Evolutionary conservation across 2,888 invertebrate genomes (phyloP).

Genomic region (Ephialtes manifestator): DNA sequence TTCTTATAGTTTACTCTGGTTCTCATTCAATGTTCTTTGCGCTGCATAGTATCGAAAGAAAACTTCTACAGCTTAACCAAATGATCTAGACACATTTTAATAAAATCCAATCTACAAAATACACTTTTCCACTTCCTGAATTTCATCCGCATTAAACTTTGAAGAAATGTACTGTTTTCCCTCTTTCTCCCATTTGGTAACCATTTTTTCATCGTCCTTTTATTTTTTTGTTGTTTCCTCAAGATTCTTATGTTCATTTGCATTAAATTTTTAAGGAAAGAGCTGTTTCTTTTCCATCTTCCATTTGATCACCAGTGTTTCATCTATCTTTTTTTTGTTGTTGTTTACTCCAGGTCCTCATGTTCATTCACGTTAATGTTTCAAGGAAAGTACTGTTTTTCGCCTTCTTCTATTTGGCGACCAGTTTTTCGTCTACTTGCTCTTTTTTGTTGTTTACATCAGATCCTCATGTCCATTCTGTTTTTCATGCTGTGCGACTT

Average conservation of each 20-base stretch:
- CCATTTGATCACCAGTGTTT: no score
- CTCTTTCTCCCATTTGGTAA: not conserved
- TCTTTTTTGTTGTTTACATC: not conserved
- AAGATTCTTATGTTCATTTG: not conserved
- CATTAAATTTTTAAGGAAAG: no score
- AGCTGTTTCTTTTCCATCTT: no score
- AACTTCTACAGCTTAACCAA: not conserved
- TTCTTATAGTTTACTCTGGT: slow-evolving; percentile 23
- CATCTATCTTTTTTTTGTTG: no score
- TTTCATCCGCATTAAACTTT: not conserved
- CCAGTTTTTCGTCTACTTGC: not conserved
- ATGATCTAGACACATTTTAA: no score
- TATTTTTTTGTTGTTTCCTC: not conserved
- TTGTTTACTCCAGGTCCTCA: no score
- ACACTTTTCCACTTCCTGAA: not conserved
- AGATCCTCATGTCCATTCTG: not conserved
- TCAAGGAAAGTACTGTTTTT: no score
- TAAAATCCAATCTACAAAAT: not conserved
- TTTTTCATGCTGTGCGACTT: not conserved
- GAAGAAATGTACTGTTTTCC: not conserved
- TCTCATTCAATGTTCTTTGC: slow-evolving; percentile 19
- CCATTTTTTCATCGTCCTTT: not conserved
- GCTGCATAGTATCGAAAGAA: not conserved
- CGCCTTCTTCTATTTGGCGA: no score
- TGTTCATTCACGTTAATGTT: no score